These are phyloP conservation scores for Leucoma salicis DNA, from an alignment of 2,888 invertebrate species.

Conservation along the genomic window DNA sequence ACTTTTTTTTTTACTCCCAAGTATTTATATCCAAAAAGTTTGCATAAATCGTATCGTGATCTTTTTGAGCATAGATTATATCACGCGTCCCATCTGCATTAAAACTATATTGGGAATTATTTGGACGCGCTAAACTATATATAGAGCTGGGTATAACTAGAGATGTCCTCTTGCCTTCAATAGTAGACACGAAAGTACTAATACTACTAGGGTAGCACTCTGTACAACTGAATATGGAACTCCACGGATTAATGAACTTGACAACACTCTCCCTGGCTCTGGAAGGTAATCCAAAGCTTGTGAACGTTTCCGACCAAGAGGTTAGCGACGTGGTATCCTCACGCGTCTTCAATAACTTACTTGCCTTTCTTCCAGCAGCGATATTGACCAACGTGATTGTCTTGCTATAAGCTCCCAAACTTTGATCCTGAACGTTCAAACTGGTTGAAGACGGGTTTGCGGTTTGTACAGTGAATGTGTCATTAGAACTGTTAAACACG, in stretches of 20 bases:
- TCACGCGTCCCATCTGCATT: too few relatives aligned
- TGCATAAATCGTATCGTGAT: neutral
- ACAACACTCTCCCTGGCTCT: slow-evolving; percentile 12
- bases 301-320: slow-evolving; percentile 51
- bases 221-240: slow-evolving; percentile 36
- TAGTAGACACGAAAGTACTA: slow-evolving; percentile 21
- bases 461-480: neutral
- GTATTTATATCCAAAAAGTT: neutral
- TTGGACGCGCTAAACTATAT: neutral
- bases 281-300: slow-evolving; percentile 27
- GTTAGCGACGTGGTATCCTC: slow-evolving; percentile 15
- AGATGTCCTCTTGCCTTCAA: slow-evolving; percentile 28
- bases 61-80: too few relatives aligned
- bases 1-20: slow-evolving; percentile 37
- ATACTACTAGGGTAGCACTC: slow-evolving; percentile 49
- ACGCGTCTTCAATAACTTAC: neutral
- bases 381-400: slow-evolving; percentile 8
- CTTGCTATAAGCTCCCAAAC: slow-evolving; percentile 10
- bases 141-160: neutral
- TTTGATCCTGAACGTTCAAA: slow-evolving; percentile 10
- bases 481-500: neutral
- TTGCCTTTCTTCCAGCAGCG: neutral
- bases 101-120: neutral
- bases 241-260: slow-evolving; percentile 45
- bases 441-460: slow-evolving; percentile 35